Evolutionary conservation across 2,113 vertebrate genomes (phyloP).

Genomic region (Rhinoderma darwinii): DNA sequence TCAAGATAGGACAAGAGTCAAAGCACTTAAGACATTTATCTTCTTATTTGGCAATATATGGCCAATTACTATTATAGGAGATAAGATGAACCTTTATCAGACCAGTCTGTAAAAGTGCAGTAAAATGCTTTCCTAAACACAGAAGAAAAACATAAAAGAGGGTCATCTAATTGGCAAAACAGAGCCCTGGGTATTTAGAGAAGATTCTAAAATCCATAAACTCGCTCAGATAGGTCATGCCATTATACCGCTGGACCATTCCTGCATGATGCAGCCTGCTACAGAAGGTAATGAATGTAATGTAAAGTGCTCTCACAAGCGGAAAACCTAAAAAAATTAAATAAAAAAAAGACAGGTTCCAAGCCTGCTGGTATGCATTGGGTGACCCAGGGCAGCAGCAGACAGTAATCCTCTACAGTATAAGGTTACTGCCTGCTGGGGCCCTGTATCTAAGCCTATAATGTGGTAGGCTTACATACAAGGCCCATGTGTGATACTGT

Average conservation of each 20-base stretch:
- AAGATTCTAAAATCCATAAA: slow-evolving; percentile 49
- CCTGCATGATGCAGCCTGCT: not conserved
- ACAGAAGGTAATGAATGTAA: not conserved
- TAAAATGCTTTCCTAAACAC: not conserved
- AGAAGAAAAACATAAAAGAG: slow-evolving; percentile 1
- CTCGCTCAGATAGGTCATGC: slow-evolving; percentile 31
- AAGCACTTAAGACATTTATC: slow-evolving; percentile 17
- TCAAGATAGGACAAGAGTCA: slow-evolving; percentile 25
- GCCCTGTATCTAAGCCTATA: too few relatives aligned
- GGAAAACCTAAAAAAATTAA: not conserved
- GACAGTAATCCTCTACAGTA: too few relatives aligned
- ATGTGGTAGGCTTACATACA: too few relatives aligned
- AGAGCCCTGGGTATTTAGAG: not conserved
- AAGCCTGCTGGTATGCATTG: not conserved
- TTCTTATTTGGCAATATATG: slow-evolving; percentile 23
- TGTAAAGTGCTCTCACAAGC: slow-evolving; percentile 11
- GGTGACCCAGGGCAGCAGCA: too few relatives aligned
- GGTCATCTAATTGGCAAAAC: slow-evolving; percentile 20
- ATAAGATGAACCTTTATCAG: not conserved
- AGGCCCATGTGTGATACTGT: too few relatives aligned
- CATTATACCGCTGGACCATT: slow-evolving; percentile 35
- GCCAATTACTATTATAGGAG: not conserved
- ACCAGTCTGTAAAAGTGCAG: not conserved
- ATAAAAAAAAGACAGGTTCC: too few relatives aligned
- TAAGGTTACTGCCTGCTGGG: too few relatives aligned